phyloP scores from a whole-genome alignment of 2,888 invertebrate species.

The Hartigia nigra region DNA sequence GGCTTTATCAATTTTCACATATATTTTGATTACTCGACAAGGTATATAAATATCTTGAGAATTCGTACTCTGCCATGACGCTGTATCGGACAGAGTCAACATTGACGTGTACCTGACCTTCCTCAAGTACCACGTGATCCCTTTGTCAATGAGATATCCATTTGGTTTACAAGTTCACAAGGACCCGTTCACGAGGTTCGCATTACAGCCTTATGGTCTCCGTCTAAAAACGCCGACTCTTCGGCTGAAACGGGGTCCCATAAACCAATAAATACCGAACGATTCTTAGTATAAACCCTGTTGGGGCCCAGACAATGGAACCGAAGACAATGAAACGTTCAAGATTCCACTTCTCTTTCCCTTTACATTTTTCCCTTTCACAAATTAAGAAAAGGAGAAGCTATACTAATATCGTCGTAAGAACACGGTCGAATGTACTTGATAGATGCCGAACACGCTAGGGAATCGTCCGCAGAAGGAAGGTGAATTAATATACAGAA shows the following conservation, averaged over 20 bases:
- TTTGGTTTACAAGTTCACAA: not conserved
- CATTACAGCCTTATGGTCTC: not conserved
- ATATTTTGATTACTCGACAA: not conserved
- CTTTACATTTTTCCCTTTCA: not conserved
- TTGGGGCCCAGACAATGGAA: not conserved
- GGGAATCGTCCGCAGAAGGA: not conserved
- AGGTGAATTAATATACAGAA: slow-evolving; percentile 41
- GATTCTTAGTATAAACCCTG: slow-evolving; percentile 20
- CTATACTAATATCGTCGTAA: not conserved
- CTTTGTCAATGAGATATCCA: not conserved
- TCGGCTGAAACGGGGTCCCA: slow-evolving; percentile 27
- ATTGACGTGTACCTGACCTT: not conserved
- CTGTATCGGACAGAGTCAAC: not conserved
- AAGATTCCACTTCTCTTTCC: not conserved
- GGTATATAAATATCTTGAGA: not conserved
- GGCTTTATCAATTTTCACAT: slow-evolving; percentile 14
- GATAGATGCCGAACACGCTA: not conserved
- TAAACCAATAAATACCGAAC: slow-evolving; percentile 42
- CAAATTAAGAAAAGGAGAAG: not conserved
- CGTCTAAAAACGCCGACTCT: not conserved
- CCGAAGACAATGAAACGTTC: not conserved
- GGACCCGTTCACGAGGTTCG: not conserved
- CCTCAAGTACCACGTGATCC: not conserved
- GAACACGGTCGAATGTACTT: not conserved
- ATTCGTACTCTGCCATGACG: not conserved